Base-by-base conservation (phyloP, 2,797 vertebrate genomes). In the Staurois parvus region DNA sequence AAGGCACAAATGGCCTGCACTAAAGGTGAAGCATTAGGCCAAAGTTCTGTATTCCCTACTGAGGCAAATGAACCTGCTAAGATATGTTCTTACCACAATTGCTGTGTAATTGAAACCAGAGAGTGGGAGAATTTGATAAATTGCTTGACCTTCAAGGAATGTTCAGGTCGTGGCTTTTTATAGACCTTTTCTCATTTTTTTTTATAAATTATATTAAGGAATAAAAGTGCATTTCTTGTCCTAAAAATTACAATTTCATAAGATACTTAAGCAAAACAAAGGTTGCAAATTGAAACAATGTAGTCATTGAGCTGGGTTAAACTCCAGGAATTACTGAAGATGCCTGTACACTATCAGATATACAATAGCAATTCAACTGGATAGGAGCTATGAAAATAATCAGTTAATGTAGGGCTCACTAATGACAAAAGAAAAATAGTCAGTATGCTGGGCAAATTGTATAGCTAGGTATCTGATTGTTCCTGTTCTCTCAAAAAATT, bases 41-140 rank as follows among this genome's bases (percentile, higher is more conserved):
- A 94, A 94, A 95, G 95, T 93, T 94, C 95, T 95, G 93, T 95
- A 94, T 97, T 96, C 96, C 96, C 96, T 92, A 96, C 96, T 95
- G 97, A 96, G 96, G 96, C 96, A 97, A 98, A 98, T 98, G 97
- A 98, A 99, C 97, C 97, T 99, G 97, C 97, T 99, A 96, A 97
- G 98, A 97, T 94, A 97, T 96, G 95, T 93, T 93, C 96, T 97
- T 96, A 96, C 95, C 96, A 97, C 96, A 96, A 97, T 95, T 95
- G 93, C 97, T 95, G 94, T 95, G 96, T 98, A 98, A 99, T 98
- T 99, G 97, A 98, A 99, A 98, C 96, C 97, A 99, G 97, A 98
- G 97, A 96, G 96, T 97, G 95, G 93, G 95, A 96, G 96, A 95
- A 97, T 96, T 97, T 99, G 97, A 99, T 99, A 96, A 97, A 99